These are phyloP conservation scores for Silurus asotus DNA, from an alignment of 2,113 vertebrate species.

Conservation along the genomic window DNA sequence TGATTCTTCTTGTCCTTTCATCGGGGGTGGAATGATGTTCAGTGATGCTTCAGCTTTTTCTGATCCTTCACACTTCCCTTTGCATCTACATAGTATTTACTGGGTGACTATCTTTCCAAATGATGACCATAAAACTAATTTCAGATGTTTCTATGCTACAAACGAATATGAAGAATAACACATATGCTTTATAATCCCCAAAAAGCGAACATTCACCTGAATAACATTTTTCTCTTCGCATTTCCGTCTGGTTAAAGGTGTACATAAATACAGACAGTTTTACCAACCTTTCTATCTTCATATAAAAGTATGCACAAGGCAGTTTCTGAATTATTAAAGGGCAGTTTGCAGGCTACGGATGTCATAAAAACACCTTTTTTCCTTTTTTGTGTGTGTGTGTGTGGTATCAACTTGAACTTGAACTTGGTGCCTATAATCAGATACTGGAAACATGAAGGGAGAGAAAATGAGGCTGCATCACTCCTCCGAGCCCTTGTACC, in stretches of 20 bases:
- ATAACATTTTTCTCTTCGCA: neutral
- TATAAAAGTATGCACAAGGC: neutral
- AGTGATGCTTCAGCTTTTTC: neutral
- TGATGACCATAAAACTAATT: neutral
- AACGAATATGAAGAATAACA: neutral
- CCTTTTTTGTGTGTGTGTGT: too few species aligned
- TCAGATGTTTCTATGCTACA: neutral
- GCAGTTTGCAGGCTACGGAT: neutral
- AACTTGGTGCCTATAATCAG: slow-evolving; percentile 46
- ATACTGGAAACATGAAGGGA: slow-evolving; percentile 32
- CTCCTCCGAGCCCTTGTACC: slow-evolving; percentile 46
- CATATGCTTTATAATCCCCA: neutral
- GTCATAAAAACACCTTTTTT: neutral
- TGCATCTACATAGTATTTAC: neutral
- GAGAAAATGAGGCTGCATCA: slow-evolving; percentile 41
- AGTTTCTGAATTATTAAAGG: neutral
- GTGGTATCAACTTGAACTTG: neutral
- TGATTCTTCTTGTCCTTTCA: slow-evolving; percentile 60
- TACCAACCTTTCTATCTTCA: neutral
- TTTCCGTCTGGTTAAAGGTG: neutral
- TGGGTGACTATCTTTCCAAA: neutral
- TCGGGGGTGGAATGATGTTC: slow-evolving; percentile 57
- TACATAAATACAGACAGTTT: neutral
- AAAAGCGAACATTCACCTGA: neutral
- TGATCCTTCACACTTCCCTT: neutral